Conservation (phyloP, 2,888 invertebrate genomes). For the Adelognathus sp. region DNA sequence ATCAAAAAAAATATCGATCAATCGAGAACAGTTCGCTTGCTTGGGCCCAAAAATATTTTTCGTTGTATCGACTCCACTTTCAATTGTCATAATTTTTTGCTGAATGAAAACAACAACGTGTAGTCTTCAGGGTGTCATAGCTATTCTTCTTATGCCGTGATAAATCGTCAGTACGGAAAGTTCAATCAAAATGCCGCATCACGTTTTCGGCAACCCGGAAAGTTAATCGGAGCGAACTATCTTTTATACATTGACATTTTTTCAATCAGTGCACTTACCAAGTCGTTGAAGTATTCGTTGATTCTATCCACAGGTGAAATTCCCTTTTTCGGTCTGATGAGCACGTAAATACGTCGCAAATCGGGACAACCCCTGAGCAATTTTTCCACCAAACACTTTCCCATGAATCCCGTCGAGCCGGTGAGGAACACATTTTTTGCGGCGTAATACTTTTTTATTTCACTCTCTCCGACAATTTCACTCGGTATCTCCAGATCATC, state of each 20-base stretch:
- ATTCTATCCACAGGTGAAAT: conserved; percentile 24
- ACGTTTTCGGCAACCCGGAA: too few relatives aligned
- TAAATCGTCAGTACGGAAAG: too few relatives aligned
- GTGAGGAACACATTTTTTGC: conserved; percentile 68
- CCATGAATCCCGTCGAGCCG: conserved; percentile 68
- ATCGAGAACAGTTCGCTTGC: background rate
- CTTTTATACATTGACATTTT: background rate
- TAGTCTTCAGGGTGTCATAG: too few relatives aligned
- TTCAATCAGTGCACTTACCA: conserved; percentile 15
- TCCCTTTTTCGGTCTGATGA: conserved; percentile 44
- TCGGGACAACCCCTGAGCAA: conserved; percentile 53
- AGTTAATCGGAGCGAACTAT: background rate
- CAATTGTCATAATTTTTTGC: too few relatives aligned
- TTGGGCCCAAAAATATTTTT: background rate
- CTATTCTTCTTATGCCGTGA: too few relatives aligned
- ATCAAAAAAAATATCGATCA: too few relatives aligned
- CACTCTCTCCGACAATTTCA: conserved; percentile 53
- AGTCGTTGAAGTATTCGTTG: conserved; percentile 33
- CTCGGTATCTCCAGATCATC: conserved; percentile 59
- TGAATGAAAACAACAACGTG: too few relatives aligned
- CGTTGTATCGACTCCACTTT: too few relatives aligned
- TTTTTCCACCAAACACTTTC: conserved; percentile 68
- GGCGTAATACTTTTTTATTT: conserved; percentile 65
- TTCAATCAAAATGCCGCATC: too few relatives aligned
- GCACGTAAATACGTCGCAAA: conserved; percentile 37